Base-by-base conservation (phyloP, 2,113 vertebrate species). In the Archocentrus centrarchus region DNA sequence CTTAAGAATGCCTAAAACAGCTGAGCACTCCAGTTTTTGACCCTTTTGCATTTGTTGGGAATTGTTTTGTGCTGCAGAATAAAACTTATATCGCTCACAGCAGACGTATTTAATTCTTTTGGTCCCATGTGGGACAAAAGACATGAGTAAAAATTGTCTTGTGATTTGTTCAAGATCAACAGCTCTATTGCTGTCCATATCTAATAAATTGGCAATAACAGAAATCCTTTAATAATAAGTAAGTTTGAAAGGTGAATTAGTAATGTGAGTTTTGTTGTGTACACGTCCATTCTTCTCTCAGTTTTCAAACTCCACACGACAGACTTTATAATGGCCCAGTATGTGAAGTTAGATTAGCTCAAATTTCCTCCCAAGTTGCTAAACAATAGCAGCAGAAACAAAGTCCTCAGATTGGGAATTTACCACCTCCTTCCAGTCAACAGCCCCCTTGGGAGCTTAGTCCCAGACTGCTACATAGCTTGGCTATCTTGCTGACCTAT, bases 401-500 rank as follows among this genome's bases (percentile, higher is more conserved):
- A 93, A 90, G 84, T 59, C 73, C 62, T 86, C 73, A 85, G 82
- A 91, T 86, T 59, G 39, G 75, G 68, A 83, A 90, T 94, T 93
- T 91, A 90, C 82, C 82, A 64, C 93, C 82, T 88, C 92, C 87
- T 93, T 91, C 84, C 85, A 91, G 89, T 87, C 82, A 90, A 93
- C 75, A 75, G 90, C 88, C 79, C 94, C 86, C 88, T 81, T 15
- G 91, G 92, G 91, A 94, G 87, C 91, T 85, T 88, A 89, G 91
- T 91, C 93, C 92, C 93, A 93, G 90, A 80, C 89, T 78, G 85
- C 83, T 77, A 6, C 35, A 44, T 59, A 50, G 86, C 85, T 89
- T 75, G 78, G 82, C 92, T 94, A 93, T 94, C 93, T 93, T 15
- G 13, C 83, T 91, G 93, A 92, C 88, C 93, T 92, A 87, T 85